phyloP scores from a whole-genome alignment of 2,113 vertebrate genomes.

The Myotis lucifugus region DNA sequence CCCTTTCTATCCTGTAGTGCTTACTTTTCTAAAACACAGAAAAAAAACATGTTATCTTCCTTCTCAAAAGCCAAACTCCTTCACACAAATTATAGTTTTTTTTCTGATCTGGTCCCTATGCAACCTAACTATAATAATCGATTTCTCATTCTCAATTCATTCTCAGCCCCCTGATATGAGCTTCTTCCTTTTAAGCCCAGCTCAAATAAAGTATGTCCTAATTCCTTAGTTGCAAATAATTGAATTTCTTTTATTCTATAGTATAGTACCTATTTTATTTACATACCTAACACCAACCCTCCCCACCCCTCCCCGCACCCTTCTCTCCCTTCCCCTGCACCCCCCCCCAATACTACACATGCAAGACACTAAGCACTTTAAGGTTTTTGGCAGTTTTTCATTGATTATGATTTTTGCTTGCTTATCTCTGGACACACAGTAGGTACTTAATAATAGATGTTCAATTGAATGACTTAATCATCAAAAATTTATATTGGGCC shows the following conservation, averaged over 20 bases:
- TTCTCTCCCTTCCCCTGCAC: background rate
- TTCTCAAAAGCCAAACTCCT: background rate
- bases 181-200: background rate
- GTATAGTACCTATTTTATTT: background rate
- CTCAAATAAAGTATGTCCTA: background rate
- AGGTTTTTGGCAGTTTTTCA: background rate
- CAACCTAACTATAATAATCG: background rate
- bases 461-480: background rate
- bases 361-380: background rate
- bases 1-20: background rate
- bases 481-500: background rate
- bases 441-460: background rate
- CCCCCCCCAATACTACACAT: too few species aligned
- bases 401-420: background rate
- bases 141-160: background rate
- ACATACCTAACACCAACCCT: too few species aligned
- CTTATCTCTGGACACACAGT: background rate
- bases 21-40: background rate
- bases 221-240: background rate
- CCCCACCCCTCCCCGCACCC: rapidly evolving
- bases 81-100: background rate
- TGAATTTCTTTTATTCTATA: background rate
- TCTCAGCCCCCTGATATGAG: background rate
- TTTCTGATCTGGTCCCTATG: background rate
- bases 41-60: background rate